These are phyloP conservation scores for Ormyrus nitidulus DNA, from an alignment of 2,888 invertebrate genomes.

Conservation along the genomic window DNA sequence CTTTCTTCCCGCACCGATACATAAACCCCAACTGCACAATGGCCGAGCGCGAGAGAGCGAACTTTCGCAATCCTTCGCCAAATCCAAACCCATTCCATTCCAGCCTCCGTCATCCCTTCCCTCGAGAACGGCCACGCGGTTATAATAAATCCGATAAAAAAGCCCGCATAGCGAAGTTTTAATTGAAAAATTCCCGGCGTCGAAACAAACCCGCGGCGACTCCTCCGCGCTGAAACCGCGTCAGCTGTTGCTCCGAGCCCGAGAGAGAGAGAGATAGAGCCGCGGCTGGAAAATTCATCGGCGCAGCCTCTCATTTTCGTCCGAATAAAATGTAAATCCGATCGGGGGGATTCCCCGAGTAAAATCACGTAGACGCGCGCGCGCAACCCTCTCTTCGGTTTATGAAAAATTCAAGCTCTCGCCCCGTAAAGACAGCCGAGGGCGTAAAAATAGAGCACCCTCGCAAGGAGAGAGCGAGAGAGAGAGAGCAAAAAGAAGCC, in stretches of 20 bases:
- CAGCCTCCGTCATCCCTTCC: no score
- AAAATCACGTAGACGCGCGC: conserved; percentile 5
- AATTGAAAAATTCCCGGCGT: conserved; percentile 34
- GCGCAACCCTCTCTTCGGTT: conserved; percentile 28
- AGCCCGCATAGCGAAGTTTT: conserved; percentile 14
- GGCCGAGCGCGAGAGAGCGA: no score
- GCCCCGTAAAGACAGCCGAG: conserved; percentile 4
- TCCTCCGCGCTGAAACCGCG: no score
- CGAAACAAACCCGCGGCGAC: background rate
- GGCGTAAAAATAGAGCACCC: conserved; percentile 25
- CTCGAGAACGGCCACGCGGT: no score
- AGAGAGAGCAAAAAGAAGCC: background rate
- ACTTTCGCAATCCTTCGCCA: conserved; percentile 22
- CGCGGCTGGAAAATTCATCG: conserved; percentile 4
- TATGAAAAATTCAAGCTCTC: conserved; percentile 25
- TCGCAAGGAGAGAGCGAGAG: background rate
- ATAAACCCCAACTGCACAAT: no score
- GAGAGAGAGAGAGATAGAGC: no score
- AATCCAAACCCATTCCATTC: background rate
- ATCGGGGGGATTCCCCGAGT: background rate
- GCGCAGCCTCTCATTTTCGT: background rate
- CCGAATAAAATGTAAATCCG: conserved; percentile 23
- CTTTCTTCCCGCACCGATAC: background rate
- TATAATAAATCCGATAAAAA: background rate
- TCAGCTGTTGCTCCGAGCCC: no score